Base-by-base conservation (phyloP, 64 coral and sea anemone species). In the Montipora sp. region DNA sequence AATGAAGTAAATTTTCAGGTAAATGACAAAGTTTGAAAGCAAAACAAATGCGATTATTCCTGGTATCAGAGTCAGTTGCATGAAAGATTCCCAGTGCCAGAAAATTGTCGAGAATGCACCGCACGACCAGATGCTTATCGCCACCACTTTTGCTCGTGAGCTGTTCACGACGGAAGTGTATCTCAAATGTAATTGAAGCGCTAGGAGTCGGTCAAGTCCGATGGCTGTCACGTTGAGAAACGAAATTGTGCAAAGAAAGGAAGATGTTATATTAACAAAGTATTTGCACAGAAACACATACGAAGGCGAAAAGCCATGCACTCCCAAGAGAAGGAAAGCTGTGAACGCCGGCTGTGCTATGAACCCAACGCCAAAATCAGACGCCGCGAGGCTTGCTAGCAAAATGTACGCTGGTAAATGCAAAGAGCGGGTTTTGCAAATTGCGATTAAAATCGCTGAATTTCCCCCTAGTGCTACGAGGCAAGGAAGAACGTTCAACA, bases 171-270 rank as follows among this genome's bases (percentile, higher is more conserved):
- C 43, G 4, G 24, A 12, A 21, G 83, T 66, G 80, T 92, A 92
- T 51, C 90, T 80, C 80, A 92, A 60, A 59, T 92, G 90, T 27
- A 92, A 84, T 7, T 77, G 80, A 83, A 92, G 82, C 23, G 70
- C 90, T 48, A 92, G 72, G 11, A 92, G 75, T 15, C 90, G 80
- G 27, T 92, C 90, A 0, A 92, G 8, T 19, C 67, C 82, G 6
- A 92, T 92, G 6, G 82, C 14, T 19, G 79, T 92, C 0, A 92
- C 45, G 15, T 22, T 77, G 10, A 76, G 6, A 20, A 92, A 77
- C 14, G 90, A 92, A 47, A 59, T 48, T 7, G 59, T 77, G 11
- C 73, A 43, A 14, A 75, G 36, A 75, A 75, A 14, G 36, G 44
- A 46, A 71, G 4, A 21, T 46, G 27, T 45, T 10, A 11, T 14